Conservation (phyloP, 1,140 invertebrate species). For the Hermatobates lingyangjiaoensis region DNA sequence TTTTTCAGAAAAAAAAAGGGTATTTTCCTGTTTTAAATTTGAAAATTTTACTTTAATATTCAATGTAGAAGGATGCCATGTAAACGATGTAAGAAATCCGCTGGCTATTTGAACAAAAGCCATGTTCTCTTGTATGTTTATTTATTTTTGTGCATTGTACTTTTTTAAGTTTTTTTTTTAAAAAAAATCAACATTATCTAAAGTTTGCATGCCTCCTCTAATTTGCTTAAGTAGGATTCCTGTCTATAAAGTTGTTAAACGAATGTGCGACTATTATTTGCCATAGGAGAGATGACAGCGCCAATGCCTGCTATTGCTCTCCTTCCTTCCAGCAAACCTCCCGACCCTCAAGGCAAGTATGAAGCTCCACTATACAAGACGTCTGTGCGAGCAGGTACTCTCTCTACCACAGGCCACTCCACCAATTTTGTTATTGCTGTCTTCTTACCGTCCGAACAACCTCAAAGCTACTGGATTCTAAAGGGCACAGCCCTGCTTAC, state of each 20-base stretch:
- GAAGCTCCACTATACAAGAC: conserved; percentile 69
- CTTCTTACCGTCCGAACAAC: conserved; percentile 35
- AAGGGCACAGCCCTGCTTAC: conserved; percentile 68
- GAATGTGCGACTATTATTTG: conserved; percentile 3
- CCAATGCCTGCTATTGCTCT: conserved; percentile 55
- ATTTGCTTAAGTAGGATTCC: background rate
- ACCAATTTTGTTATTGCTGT: conserved; percentile 76
- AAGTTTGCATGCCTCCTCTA: background rate
- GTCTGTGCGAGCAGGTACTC: conserved; percentile 53
- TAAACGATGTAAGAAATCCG: too few relatives aligned
- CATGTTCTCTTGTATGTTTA: too few relatives aligned
- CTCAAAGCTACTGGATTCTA: conserved; percentile 62
- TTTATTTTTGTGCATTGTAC: too few relatives aligned
- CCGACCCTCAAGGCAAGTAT: conserved; percentile 42
- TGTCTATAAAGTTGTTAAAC: background rate
- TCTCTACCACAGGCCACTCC: conserved; percentile 75
- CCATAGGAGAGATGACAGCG: conserved; percentile 51
- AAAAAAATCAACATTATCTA: background rate
- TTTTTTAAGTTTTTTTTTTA: too few relatives aligned
- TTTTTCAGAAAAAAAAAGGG: too few relatives aligned
- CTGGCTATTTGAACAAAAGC: too few relatives aligned
- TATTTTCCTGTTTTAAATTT: too few relatives aligned
- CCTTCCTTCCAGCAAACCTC: conserved; percentile 39
- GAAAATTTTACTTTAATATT: too few relatives aligned
- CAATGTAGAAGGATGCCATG: too few relatives aligned